A percentile compares a stretch with the other conserved stretches of the same genome.
These are phyloP conservation scores for Temnothorax nylanderi DNA, from an alignment of 1,140 invertebrate genomes.

Conservation along the genomic window DNA sequence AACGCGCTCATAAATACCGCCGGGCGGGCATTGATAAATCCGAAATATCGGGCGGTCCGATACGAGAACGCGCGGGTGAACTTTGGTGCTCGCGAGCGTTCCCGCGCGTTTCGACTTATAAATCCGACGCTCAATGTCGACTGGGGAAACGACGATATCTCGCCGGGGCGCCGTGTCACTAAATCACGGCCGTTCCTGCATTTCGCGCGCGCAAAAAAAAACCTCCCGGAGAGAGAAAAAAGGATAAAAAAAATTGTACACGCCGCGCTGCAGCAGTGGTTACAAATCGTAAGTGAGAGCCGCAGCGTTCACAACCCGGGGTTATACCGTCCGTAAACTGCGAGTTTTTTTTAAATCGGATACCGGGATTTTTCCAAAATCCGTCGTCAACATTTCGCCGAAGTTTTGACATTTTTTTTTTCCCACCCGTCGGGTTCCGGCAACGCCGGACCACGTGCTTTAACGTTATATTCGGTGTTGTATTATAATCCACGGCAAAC, in stretches of 20 bases:
- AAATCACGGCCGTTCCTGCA: conserved; percentile 48
- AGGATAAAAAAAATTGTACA: background rate
- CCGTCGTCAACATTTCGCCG: background rate
- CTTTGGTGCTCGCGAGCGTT: conserved; percentile 21
- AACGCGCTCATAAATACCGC: conserved; percentile 50
- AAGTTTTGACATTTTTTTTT: conserved; percentile 16
- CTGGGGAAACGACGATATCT: conserved; percentile 50
- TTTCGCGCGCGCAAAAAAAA: conserved; percentile 8
- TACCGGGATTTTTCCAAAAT: conserved; percentile 15
- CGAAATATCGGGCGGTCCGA: conserved; percentile 53
- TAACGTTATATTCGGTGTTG: background rate
- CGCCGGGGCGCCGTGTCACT: conserved; percentile 44
- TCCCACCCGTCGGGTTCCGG: background rate
- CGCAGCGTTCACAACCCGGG: background rate
- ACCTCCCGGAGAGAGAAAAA: background rate
- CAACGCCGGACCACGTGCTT: background rate
- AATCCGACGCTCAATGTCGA: conserved; percentile 63
- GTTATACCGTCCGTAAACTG: background rate
- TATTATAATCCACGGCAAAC: background rate
- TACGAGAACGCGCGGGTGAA: conserved; percentile 31
- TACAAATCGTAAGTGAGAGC: conserved; percentile 56
- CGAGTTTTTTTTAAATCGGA: conserved; percentile 26
- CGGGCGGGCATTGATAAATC: conserved; percentile 58
- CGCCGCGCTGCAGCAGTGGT: conserved; percentile 24
- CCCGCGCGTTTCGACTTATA: conserved; percentile 59